These are phyloP conservation scores for Mastomys coucha DNA, from an alignment of 2,113 vertebrate genomes.

Conservation along the genomic window DNA sequence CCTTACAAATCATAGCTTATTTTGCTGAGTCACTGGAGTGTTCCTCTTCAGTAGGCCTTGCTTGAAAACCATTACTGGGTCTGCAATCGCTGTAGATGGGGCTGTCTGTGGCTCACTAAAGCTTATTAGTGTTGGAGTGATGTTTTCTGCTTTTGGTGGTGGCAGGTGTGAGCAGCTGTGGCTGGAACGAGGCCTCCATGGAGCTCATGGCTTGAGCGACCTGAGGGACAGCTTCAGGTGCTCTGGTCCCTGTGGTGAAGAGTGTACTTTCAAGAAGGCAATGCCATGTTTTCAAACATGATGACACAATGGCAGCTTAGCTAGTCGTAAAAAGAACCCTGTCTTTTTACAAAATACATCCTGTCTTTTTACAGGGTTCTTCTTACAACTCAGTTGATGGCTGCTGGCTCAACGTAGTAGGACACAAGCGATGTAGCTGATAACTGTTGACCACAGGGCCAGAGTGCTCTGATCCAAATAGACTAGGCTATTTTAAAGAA, in stretches of 20 bases:
- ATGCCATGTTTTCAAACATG: neutral
- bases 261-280: neutral
- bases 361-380: neutral
- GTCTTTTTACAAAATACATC: too few species aligned
- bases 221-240: neutral
- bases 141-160: neutral
- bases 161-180: neutral
- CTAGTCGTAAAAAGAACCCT: neutral
- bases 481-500: neutral
- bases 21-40: neutral
- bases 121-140: neutral
- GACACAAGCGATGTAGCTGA: neutral
- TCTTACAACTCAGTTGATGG: neutral
- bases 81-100: neutral
- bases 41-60: neutral
- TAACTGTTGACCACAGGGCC: neutral
- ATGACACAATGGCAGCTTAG: neutral
- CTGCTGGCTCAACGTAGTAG: neutral
- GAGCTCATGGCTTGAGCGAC: too few species aligned
- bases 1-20: neutral
- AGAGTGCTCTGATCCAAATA: neutral
- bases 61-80: neutral
- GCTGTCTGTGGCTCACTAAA: neutral
- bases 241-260: neutral
- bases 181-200: neutral